Base-by-base conservation (phyloP, 1,140 invertebrate genomes). In the Bursaphelenchus mucronatus region DNA sequence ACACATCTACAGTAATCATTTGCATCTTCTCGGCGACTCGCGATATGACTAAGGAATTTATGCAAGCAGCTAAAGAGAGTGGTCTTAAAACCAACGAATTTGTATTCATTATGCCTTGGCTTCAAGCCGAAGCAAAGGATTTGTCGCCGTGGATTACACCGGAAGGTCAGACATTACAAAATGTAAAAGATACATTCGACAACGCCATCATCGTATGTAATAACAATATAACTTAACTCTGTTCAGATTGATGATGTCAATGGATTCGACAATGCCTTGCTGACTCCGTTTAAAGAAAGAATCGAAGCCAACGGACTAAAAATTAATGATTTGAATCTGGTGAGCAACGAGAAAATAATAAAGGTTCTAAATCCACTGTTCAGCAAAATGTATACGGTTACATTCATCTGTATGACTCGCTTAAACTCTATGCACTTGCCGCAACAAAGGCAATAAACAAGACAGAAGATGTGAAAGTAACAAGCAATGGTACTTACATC, bases 81-180 rank as follows among this genome's bases (percentile, higher is more conserved):
- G 61, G 62, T 52, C 51, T 77, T 44, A 75, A 77, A 47, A 75
- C 63, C 43, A 58, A 67, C 56, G 76, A 76, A 13, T 76, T 71
- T 43, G 74, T 78, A 13, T 76, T 73, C 69, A 69, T 76, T 62
- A 63, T 76, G 13, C 74, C 74, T 1, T 76, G 74, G 74, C 72
- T 76, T n/a, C 70, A 71, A 53, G 74, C 76, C 5, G 74, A 77
- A 58, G 63, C 76, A 21, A 76, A 76, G 46, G 74, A 76, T 54
- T 39, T 50, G 0, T 58, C 65, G 4, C 74, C 74, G 11, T 76
- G 74, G 73, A 62, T 61, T 41, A 73, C 67, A 19, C 39, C 71
- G 13, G 73, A 75, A 58, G 74, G 74, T 13, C 61, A 72, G 50
- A 64, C 66, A 11, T 59, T 67, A 39, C 70, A 73, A 49, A 77